A percentile compares a stretch with the other conserved stretches of the same genome.
These are phyloP conservation scores for Fundulus diaphanus DNA, from an alignment of 2,797 vertebrate species.

Conservation along the genomic window DNA sequence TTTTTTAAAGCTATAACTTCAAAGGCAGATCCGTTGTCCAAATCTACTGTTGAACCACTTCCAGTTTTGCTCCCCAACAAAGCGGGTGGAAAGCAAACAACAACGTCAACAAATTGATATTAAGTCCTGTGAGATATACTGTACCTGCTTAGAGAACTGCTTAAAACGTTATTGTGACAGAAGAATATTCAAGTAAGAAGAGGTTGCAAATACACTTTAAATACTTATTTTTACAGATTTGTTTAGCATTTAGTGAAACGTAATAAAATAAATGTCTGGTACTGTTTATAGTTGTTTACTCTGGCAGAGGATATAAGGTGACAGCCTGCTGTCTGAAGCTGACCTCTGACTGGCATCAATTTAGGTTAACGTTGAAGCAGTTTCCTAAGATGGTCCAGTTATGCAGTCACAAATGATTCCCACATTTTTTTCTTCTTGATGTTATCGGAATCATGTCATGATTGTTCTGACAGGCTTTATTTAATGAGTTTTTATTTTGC, in stretches of 20 bases:
- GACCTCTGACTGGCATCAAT: not conserved
- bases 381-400: too few relatives aligned
- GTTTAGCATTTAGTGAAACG: not conserved
- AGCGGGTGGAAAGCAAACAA: not conserved
- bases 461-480: not conserved
- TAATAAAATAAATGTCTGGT: too few relatives aligned
- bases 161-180: not conserved
- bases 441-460: not conserved
- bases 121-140: not conserved
- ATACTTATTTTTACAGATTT: too few relatives aligned
- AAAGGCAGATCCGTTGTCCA: slow-evolving; percentile 5
- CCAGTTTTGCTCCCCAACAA: not conserved
- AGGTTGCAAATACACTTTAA: not conserved
- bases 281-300: not conserved
- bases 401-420: not conserved
- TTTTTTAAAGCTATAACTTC: slow-evolving; percentile 11
- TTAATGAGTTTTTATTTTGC: not conserved
- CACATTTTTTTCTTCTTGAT: not conserved
- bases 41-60: slow-evolving; percentile 2
- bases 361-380: not conserved
- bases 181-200: not conserved
- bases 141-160: not conserved
- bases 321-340: not conserved
- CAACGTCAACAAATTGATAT: not conserved
- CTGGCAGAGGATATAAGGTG: not conserved